Base-by-base conservation (phyloP, 1,140 invertebrate species). In the Solenopsis fugax region DNA sequence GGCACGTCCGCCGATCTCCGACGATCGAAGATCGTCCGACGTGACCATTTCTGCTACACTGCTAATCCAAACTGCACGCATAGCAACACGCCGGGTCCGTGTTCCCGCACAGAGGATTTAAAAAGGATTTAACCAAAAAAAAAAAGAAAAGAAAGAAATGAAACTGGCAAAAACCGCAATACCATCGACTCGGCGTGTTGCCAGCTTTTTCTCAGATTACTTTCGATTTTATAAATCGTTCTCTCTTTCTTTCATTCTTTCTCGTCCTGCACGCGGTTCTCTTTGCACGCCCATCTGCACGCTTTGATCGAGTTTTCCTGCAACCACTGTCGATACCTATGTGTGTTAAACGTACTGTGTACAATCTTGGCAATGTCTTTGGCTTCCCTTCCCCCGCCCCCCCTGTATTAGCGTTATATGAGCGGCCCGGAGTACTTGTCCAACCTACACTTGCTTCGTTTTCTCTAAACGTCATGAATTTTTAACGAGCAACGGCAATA, bases 261-360 rank as follows among this genome's bases (percentile, higher is more conserved):
- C 60, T 88, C 48, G 54, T 87, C 89, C 89, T 93, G 93, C 93
- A 94, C 93, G 93, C 93, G 86, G 87, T 92, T 93, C 91, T 94
- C 90, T 93, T 89, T 94, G 93, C 93, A 94, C 93, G 93, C 93
- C 89, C 91, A 92, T 93, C 92, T 94, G 93, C 93, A 94, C 93
- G 93, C 93, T 93, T 93, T 81, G 48, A 89, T 85, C 73, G 81
- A 72, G 67, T 86, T 90, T 85, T 62, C 73, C 73, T 75, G 78
- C 82, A 87, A 73, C 78, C 78, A 85, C 75, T 87, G 45, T 87
- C 84, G 71, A 85, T 81, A 78, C 75, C 77, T 89, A 34, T 85
- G 62, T 91, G 67, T 82, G 52, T 85, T 90, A 82, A 64, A 73
- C 80, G 65, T 87, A 87, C 56, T 84, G 84, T 56, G 65, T 64